Base-by-base conservation (phyloP, 64 coral and sea anemone species). In the Pachyseris speciosa region DNA sequence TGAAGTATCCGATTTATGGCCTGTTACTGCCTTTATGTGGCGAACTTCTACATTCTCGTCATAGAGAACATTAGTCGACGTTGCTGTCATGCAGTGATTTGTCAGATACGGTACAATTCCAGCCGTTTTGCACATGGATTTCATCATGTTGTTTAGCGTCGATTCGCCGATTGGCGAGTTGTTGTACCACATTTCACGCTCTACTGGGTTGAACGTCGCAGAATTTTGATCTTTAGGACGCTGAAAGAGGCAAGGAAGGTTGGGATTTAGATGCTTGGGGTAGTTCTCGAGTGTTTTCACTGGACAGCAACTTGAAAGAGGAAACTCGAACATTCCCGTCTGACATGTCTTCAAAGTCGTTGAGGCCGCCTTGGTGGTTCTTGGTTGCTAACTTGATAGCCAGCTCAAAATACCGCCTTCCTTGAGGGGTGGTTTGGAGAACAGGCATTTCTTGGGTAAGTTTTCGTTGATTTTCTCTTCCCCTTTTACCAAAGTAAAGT, bases 361-460 rank as follows among this genome's bases (percentile, higher is more conserved):
- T 4, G 29, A 91, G 67, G 22, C 77, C 89, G 6, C 89, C 89
- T 84, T 84, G 66, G 47, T 91, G 79, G 38, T 91, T 91, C 60
- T 84, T 84, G 52, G 64, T 84, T 25, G 78, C 67, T 9, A 73
- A 53, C 7, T 64, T 5, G 4, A 49, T 20, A 15, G 78, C 44
- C 31, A 74, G 33, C 78, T 91, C 79, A 68, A 51, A 80, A 22
- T 80, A 90, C 36, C 63, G 57, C 43, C 58, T 19, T 7, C 61
- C 74, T n/a, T 90, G 15, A n/a, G 64, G 20, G 22, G 45, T 72
- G 3, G 44, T 45, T 22, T 47, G 36, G 11, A 91, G 76, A 22
- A 53, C 0, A 11, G 70, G 29, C 75, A 83, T 83, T 40, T 42
- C 40, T 70, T 8, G 38, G 40, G 65, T 90, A 33, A 89, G 74